Evolutionary conservation across 2,888 invertebrate genomes (phyloP).

Genomic region (Acanthosepion lycidas): DNA sequence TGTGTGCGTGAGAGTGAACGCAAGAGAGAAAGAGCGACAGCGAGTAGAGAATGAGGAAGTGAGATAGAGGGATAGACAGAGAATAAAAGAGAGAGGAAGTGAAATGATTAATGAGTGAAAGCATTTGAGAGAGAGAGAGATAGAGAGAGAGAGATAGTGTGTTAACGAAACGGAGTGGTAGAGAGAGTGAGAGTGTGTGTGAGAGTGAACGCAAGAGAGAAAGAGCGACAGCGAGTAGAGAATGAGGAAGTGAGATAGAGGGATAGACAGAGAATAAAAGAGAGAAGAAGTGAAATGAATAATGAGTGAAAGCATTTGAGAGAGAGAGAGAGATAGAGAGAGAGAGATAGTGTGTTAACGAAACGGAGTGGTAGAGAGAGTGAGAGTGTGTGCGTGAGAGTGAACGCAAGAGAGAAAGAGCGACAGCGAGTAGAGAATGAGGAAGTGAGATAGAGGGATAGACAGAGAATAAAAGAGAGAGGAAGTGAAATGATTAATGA

Average conservation of each 20-base stretch:
- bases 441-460: not conserved
- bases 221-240: not conserved
- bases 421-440: not conserved
- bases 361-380: not conserved
- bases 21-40: not conserved
- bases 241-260: not conserved
- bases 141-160: not conserved
- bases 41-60: not conserved
- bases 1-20: not conserved
- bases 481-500: not conserved
- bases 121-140: too few relatives aligned
- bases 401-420: not conserved
- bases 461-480: not conserved
- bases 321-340: not conserved
- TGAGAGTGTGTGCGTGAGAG: not conserved
- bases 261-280: not conserved
- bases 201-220: not conserved
- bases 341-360: not conserved
- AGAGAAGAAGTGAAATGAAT: not conserved
- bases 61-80: not conserved
- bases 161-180: not conserved
- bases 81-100: not conserved
- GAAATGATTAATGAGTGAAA: not conserved
- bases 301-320: too few relatives aligned
- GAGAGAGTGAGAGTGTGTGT: not conserved